These are phyloP conservation scores for Neria commutata DNA, from an alignment of 2,888 invertebrate species.

Conservation along the genomic window DNA sequence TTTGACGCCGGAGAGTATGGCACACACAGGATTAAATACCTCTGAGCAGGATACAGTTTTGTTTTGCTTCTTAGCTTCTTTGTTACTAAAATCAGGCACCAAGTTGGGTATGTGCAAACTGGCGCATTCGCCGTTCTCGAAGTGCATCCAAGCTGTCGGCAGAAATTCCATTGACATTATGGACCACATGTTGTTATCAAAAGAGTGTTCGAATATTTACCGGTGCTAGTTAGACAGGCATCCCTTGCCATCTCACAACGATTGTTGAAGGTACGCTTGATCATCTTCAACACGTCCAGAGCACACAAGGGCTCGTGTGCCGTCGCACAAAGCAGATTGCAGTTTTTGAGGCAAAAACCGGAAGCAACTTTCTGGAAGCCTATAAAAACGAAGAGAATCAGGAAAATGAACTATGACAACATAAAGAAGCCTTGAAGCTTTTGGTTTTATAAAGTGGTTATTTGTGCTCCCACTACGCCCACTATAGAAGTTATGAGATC, in stretches of 20 bases:
- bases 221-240: slow-evolving; percentile 33
- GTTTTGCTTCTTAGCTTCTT: background rate
- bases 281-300: slow-evolving; percentile 29
- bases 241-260: slow-evolving; percentile 42
- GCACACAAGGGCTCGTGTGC: slow-evolving; percentile 39
- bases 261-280: slow-evolving; percentile 38
- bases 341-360: slow-evolving; percentile 36
- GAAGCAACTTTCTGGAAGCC: slow-evolving; percentile 26
- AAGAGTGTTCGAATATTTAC: slow-evolving; percentile 23
- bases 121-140: slow-evolving; percentile 31
- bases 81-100: slow-evolving; percentile 14
- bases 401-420: no score
- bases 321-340: slow-evolving; percentile 37
- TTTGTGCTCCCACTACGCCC: no score
- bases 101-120: background rate
- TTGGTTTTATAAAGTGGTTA: no score
- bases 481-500: no score
- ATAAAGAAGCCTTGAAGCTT: no score
- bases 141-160: slow-evolving; percentile 37
- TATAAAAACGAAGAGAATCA: no score
- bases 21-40: slow-evolving; percentile 49
- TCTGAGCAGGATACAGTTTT: slow-evolving; percentile 44
- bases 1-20: slow-evolving; percentile 48
- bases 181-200: background rate
- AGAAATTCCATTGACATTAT: background rate